Base-by-base conservation (phyloP, 2,797 vertebrate genomes). In the Hippoglossus hippoglossus region DNA sequence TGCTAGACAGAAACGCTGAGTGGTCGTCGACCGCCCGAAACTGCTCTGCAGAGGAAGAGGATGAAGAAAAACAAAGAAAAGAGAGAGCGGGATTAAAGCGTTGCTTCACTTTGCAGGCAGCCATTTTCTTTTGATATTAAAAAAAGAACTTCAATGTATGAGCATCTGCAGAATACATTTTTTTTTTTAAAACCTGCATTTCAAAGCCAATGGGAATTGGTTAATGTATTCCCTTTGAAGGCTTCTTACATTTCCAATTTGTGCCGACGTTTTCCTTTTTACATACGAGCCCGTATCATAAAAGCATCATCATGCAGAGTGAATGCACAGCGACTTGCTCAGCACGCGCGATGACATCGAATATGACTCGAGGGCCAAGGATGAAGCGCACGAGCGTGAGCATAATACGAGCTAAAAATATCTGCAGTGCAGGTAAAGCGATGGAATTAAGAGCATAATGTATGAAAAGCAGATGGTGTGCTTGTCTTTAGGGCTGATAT, bases 211-310 rank as follows among this genome's bases (percentile, higher is more conserved):
- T 77, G 82, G 77, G 91, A 90, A 89, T 69, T 81, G 86, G 91
- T 89, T 83, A 80, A 89, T 88, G 77, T 67, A 90, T 92, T 93
- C 90, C 76, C 84, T 92, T 91, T 93, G 90, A 90, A 86, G 86
- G 46, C 57, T 60, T 76, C 69, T 82, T 80, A 84, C 78, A 80
- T 76, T 67, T 73, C 54, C 79, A 78, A 77, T 86, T 92, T 88
- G 68, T 75, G 80, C 82, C 25, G 31, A 73, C 75, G 82, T 91
- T 80, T 79, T 73, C 77, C 73, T 79, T 77, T 77, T 86, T 60
- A 80, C 64, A 87, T 66, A 75, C 68, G 19, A 63, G 76, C 59
- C 59, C 53, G 73, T 46, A 77, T 47, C 77, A 59, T 75, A 41
- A 84, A 73, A 72, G 57, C 72, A 60, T 67, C 76, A 69, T 77